phyloP scores from a whole-genome alignment of 2,888 invertebrate genomes.

The Scaptomyza caliginosa region DNA sequence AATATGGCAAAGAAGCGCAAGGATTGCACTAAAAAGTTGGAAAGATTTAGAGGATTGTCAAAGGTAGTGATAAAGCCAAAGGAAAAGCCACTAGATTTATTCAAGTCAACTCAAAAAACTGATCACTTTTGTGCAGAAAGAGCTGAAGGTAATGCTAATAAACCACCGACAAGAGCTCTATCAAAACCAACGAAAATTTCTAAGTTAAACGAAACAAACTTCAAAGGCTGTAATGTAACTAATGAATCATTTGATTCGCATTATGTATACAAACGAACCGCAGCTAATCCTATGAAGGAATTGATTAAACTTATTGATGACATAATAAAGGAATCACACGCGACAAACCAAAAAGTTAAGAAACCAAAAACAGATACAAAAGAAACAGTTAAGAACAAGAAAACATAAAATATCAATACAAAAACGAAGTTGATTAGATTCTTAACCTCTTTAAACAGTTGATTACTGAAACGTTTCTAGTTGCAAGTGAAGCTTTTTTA shows the following conservation, averaged over 20 bases:
- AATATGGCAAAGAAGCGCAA: neutral
- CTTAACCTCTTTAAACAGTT: neutral
- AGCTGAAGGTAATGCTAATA: neutral
- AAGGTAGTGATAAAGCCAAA: neutral
- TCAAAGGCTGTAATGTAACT: neutral
- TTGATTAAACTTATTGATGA: neutral
- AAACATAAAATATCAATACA: neutral
- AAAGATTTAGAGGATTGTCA: neutral
- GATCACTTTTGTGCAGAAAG: no score
- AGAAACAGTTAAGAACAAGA: neutral
- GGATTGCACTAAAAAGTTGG: neutral
- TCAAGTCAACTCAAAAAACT: no score
- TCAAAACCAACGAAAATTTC: neutral
- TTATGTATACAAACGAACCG: neutral
- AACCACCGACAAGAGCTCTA: neutral
- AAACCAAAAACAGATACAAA: neutral
- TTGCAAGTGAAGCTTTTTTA: neutral
- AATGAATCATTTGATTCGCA: constrained; percentile 1
- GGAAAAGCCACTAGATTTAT: neutral
- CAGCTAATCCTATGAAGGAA: neutral
- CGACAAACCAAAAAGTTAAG: neutral
- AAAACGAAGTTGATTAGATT: no score
- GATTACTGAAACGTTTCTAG: no score
- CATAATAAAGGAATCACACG: neutral
- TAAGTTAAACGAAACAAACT: neutral